Base-by-base conservation (phyloP, 2,113 vertebrate species). In the Rhea pennata region DNA sequence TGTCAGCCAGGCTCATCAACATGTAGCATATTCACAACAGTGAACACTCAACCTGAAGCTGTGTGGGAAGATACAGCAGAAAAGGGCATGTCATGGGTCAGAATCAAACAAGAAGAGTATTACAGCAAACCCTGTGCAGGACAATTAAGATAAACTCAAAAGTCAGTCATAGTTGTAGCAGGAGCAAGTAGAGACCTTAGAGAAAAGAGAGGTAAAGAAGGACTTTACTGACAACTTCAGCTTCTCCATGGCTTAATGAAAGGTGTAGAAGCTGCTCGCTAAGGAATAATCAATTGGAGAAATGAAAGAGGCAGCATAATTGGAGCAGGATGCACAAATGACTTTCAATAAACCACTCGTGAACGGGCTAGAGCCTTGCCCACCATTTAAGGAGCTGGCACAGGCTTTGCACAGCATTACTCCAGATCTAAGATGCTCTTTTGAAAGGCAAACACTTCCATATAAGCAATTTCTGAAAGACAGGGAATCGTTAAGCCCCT, bases 41-140 rank as follows among this genome's bases (percentile, higher is more conserved):
- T 1, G 9, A 67, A 10, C 36, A 12, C 54, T 7, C 19, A 56
- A 5, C 7, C 21, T 7, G 40, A 9, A 14, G n/a, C 39, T 29
- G 21, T 0, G 1, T 3, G 19, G 54, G 46, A 44, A 59, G 11
- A 54, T 6, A 6, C 5, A 61, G 27, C 48, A 69, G 46, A 42
- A 40, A 75, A 39, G 56, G n/a, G 27, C 15, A 31, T 9, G 36
- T 70, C 12, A 56, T 22, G 77, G 36, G 58, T 44, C 15, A 56
- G 31, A 9, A 29, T 1, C 39, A 66, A 39, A 40, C 17, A 21
- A 53, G 36, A 46, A 22, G 31, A 13, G 20, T 33, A 58, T 53
- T 21, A 29, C 27, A 51, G 66, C 22, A 44, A 83, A 39, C 3
- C 7, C 59, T 20, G 15, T 9, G 54, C 46, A 33, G 54, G 27